Conservation (phyloP, 1,140 invertebrate genomes). For the Papilio xuthus region DNA sequence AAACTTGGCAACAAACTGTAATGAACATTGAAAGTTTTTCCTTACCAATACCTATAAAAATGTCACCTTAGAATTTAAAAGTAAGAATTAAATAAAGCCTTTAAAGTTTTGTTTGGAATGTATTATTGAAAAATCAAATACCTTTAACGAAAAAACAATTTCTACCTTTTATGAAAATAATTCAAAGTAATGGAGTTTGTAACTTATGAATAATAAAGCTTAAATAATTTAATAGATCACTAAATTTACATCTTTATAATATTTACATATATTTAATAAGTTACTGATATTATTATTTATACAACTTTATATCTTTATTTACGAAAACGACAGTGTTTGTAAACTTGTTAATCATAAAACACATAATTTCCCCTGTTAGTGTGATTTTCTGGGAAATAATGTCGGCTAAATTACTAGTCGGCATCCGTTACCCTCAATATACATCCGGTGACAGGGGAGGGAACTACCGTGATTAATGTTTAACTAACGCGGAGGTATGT, state of each 20-base stretch:
- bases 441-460: slow-evolving; percentile 9
- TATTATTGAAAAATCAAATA: too few relatives aligned
- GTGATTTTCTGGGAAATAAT: slow-evolving; percentile 11
- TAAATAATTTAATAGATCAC: too few relatives aligned
- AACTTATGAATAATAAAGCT: too few relatives aligned
- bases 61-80: neutral
- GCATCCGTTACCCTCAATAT: slow-evolving; percentile 16
- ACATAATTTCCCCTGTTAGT: neutral
- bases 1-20: neutral
- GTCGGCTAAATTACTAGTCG: slow-evolving; percentile 16
- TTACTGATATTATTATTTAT: too few relatives aligned
- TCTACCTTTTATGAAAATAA: too few relatives aligned
- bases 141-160: too few relatives aligned
- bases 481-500: slow-evolving; percentile 3
- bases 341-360: neutral
- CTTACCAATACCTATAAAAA: neutral
- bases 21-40: neutral
- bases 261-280: too few relatives aligned
- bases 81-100: neutral
- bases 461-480: slow-evolving; percentile 14
- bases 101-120: too few relatives aligned
- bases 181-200: too few relatives aligned
- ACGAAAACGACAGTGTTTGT: neutral
- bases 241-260: too few relatives aligned
- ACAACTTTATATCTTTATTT: neutral